Percentiles rank a stretch among this genome's conserved stretches.
Evolutionary conservation across 2,888 invertebrate genomes (phyloP).

Genomic region (Troides helena): DNA sequence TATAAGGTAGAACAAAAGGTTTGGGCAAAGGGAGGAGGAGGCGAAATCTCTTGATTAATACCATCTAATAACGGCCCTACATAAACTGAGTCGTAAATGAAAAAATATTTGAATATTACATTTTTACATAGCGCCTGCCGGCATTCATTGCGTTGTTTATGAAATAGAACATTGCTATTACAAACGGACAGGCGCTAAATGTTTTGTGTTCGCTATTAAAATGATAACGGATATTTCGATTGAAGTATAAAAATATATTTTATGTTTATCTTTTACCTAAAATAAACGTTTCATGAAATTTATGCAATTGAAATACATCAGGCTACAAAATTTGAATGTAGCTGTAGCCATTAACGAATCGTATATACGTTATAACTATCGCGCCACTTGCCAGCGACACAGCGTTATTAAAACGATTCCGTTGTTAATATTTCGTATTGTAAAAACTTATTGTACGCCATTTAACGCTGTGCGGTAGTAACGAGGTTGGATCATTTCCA

Average conservation of each 20-base stretch:
- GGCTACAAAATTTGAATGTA: too few relatives aligned
- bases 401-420: slow-evolving; percentile 23
- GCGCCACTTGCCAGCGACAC: slow-evolving; percentile 14
- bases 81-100: slow-evolving; percentile 7
- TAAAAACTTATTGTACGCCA: slow-evolving; percentile 15
- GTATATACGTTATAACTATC: slow-evolving; percentile 6
- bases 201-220: too few relatives aligned
- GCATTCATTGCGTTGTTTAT: slow-evolving; percentile 17
- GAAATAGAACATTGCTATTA: slow-evolving; percentile 22
- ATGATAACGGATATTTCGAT: too few relatives aligned
- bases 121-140: slow-evolving; percentile 18
- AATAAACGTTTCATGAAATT: too few relatives aligned
- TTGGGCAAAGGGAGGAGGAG: background rate
- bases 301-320: too few relatives aligned
- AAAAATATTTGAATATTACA: slow-evolving; percentile 18
- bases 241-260: too few relatives aligned
- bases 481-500: slow-evolving; percentile 22
- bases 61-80: slow-evolving; percentile 11
- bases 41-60: slow-evolving; percentile 16
- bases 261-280: too few relatives aligned
- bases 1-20: slow-evolving; percentile 2
- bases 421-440: slow-evolving; percentile 26
- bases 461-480: too few relatives aligned
- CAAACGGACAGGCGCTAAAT: slow-evolving; percentile 17
- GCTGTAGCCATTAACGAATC: slow-evolving; percentile 4